Base-by-base conservation (phyloP, 2,797 vertebrate genomes). In the Semaprochilodus insignis region DNA sequence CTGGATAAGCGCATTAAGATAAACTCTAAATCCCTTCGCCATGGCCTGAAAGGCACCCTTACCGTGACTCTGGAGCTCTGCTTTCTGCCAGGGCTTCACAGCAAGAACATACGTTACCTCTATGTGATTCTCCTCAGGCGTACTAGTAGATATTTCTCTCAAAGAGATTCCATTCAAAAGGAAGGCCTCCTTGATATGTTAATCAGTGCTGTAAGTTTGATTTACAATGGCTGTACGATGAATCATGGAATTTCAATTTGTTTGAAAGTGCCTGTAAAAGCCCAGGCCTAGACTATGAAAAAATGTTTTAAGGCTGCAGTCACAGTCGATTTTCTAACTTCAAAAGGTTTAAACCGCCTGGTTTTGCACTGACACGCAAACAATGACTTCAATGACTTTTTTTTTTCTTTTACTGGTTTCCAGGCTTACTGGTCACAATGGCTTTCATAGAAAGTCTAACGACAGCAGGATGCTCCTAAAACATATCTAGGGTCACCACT, bases 171-270 rank as follows among this genome's bases (percentile, higher is more conserved):
- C 62, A 57, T 25, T 75, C 69, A 78, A 70, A 85, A 72, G 86
- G 84, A 27, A 34, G 75, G 54, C 90, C 90, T 87, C 80, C 87
- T 90, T 90, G 85, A 91, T 90, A 92, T 89, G 88, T 86, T 91
- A 90, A 93, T 92, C 89, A 91, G 55, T 74, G 81, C 85, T 80
- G 74, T 83, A 87, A 81, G 81, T 85, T 48, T 89, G 91, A 92
- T 93, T 92, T 91, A 90, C 86, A 85, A 65, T 82, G 86, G 88
- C 87, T 88, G 88, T 88, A 81, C 88, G 81, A 86, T 85, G 91
- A 91, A 88, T 83, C 83, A 73, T 88, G 52, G 19, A 13, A 34
- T 36, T 74, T 74, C 52, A 34, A 15, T 74, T 74, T 66, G 16
- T 65, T 19, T 77, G 51, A 74, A 36, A 59, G 21, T n/a, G 16